Evolutionary conservation across 2,113 vertebrate genomes (phyloP).

Genomic region (Dasyurus viverrinus): DNA sequence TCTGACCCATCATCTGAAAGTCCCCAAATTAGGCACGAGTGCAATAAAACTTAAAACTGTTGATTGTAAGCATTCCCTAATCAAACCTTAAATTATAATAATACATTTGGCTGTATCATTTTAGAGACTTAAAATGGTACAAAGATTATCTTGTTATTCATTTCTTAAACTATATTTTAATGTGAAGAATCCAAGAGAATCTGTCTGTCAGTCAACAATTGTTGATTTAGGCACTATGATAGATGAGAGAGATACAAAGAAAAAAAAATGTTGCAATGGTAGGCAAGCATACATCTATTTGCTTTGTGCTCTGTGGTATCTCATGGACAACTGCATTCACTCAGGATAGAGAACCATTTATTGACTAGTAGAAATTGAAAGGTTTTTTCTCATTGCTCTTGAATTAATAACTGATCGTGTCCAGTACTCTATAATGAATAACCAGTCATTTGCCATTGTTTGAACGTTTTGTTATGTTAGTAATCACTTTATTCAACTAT

Average conservation of each 20-base stretch:
- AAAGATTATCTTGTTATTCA: not conserved
- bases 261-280: not conserved
- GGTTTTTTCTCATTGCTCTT: not conserved
- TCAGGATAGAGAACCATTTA: not conserved
- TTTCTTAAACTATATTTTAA: not conserved
- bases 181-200: not conserved
- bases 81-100: not conserved
- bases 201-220: not conserved
- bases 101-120: no score
- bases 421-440: not conserved
- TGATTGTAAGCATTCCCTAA: not conserved
- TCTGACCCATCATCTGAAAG: not conserved
- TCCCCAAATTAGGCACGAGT: not conserved
- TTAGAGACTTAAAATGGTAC: no score
- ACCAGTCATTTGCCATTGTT: not conserved
- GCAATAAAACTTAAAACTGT: not conserved
- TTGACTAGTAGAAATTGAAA: not conserved
- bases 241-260: not conserved
- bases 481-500: no score
- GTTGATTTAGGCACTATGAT: not conserved
- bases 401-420: not conserved
- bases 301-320: not conserved
- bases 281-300: not conserved
- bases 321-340: not conserved
- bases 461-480: not conserved